Percentiles rank a stretch among this genome's conserved stretches.
Conservation (phyloP, 2,888 invertebrate genomes). For the Drepanosiphum platanoidis region DNA sequence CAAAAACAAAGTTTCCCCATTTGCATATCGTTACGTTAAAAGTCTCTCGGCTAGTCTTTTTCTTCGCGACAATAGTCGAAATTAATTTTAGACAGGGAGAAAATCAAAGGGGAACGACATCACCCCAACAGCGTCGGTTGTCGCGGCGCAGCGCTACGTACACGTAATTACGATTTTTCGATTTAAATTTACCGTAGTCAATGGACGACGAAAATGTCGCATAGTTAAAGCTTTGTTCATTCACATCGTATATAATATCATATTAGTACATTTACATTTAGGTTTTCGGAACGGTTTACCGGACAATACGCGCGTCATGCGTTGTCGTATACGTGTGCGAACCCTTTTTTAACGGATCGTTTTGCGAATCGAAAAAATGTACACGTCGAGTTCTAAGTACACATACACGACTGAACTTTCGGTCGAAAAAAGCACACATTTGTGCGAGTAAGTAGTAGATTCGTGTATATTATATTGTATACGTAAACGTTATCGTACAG, state of each 20-base stretch:
- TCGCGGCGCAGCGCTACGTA: not conserved
- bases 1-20: constrained; percentile 38
- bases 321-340: not conserved
- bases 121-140: not conserved
- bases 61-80: constrained; percentile 20
- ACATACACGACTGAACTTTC: constrained; percentile 19
- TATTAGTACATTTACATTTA: not conserved
- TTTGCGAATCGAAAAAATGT: not conserved
- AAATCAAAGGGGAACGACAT: not conserved
- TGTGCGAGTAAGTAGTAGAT: not conserved
- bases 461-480: not conserved
- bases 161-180: constrained; percentile 24
- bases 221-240: too few relatives aligned
- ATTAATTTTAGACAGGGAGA: constrained; percentile 39
- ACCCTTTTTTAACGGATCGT: not conserved
- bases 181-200: constrained; percentile 14
- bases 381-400: constrained; percentile 31
- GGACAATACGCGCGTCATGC: not conserved
- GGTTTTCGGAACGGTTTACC: not conserved
- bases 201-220: not conserved
- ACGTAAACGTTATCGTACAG: constrained; percentile 24
- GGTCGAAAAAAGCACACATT: not conserved
- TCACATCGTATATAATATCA: not conserved
- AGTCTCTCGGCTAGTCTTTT: not conserved
- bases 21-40: constrained; percentile 45